Base-by-base conservation (phyloP, 1,140 invertebrate species). In the Rhopalosiphum maidis region DNA sequence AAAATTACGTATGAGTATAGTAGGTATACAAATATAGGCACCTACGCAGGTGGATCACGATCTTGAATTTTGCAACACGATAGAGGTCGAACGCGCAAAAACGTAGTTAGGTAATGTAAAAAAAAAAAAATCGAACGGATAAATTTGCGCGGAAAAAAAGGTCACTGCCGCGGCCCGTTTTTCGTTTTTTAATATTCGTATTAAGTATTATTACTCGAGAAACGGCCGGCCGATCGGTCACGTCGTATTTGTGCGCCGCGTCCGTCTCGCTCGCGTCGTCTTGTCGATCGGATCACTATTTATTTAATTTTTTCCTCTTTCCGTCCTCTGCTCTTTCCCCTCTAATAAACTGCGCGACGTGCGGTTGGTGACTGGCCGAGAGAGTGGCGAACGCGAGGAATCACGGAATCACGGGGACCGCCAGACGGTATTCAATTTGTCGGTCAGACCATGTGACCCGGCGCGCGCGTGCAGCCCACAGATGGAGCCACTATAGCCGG, bases 361-460 rank as follows among this genome's bases (percentile, higher is more conserved):
- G 91, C 91, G 91, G 91, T 93, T 93, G 82, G 91, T 83, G 91
- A 93, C 91, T 93, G 91, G 91, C 82, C 91, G 82, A 55, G 91
- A 86, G 91, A 93, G 91, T 55, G 77, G 91, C 68, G 82, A 86
- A 85, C 91, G 91, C 91, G 91, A 83, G 60, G 60, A 51, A 83
- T 83, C 43, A 83, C 46, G 37, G 55, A 91, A 91, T 91, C 90
- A 55, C 46, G 91, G 82, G 82, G 91, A 85, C 90, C 90, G 41
- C 91, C 91, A 85, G 82, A 54, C 82, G 82, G 91, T 93, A 86
- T 93, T 93, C 91, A 86, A 93, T 93, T 93, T 83, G 68, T 83
- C 91, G 82, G 91, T 43, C 91, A 41, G 48, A 85, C 91, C 82
- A 93, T 93, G 91, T 93, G 91, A 93, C 48, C 91, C 82, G 91